Evolutionary conservation across 2,888 invertebrate genomes (phyloP).

Genomic region (Apodemia mormo): DNA sequence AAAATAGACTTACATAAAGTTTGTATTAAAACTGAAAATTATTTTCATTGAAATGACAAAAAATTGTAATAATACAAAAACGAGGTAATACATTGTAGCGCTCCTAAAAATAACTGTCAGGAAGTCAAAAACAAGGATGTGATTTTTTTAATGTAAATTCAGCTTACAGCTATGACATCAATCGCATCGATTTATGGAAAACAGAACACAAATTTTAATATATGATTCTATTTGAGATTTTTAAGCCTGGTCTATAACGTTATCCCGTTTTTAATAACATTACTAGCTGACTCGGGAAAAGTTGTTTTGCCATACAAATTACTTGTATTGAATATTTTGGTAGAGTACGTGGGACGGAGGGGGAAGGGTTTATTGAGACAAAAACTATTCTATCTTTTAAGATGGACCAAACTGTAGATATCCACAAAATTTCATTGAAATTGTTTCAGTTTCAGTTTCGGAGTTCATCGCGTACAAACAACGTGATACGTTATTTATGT

Average conservation of each 20-base stretch:
- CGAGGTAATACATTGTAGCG: neutral
- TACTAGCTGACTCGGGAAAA: too few species aligned
- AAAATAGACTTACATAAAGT: neutral
- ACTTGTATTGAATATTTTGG: too few species aligned
- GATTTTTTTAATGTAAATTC: slow-evolving; percentile 30
- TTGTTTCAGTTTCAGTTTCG: too few species aligned
- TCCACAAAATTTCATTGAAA: too few species aligned
- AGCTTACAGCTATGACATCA: slow-evolving; percentile 53
- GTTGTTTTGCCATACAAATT: too few species aligned
- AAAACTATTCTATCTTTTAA: too few species aligned
- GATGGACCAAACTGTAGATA: too few species aligned
- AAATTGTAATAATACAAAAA: neutral
- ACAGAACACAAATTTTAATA: slow-evolving; percentile 40
- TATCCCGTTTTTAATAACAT: neutral
- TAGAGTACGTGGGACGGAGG: too few species aligned
- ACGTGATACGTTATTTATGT: too few species aligned
- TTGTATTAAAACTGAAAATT: neutral
- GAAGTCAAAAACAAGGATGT: slow-evolving; percentile 25
- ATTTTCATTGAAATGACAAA: neutral
- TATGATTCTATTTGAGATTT: slow-evolving; percentile 31
- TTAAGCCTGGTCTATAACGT: slow-evolving; percentile 28
- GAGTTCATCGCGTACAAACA: too few species aligned
- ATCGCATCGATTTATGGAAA: slow-evolving; percentile 52
- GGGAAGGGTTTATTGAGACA: too few species aligned
- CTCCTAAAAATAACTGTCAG: slow-evolving; percentile 27